Evolutionary conservation across 2,888 invertebrate genomes (phyloP).

Genomic region (Volucella zonaria): DNA sequence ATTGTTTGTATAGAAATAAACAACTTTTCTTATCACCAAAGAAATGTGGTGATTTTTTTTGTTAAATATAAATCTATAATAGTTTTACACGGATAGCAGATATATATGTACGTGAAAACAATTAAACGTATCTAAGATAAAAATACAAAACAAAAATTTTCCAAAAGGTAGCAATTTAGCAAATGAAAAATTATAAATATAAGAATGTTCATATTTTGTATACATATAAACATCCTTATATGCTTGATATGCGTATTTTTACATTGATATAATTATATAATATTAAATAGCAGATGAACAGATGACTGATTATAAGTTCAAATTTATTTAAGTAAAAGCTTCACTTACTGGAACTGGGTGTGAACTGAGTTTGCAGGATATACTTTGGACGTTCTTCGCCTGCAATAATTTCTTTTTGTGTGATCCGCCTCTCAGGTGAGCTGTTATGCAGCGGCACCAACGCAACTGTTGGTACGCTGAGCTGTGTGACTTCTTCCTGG

Average conservation of each 20-base stretch:
- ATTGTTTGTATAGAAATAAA: too few relatives aligned
- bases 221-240: too few relatives aligned
- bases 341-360: conserved; percentile 78
- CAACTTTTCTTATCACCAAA: too few relatives aligned
- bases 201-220: too few relatives aligned
- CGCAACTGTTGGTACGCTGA: conserved; percentile 82
- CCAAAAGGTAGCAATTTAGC: conserved; percentile 3
- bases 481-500: conserved; percentile 79
- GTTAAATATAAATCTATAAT: too few relatives aligned
- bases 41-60: too few relatives aligned
- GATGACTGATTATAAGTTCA: not conserved
- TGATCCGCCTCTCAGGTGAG: conserved; percentile 83
- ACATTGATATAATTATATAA: not conserved
- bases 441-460: conserved; percentile 81
- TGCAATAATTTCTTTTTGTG: conserved; percentile 86
- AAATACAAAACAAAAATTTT: not conserved
- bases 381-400: conserved; percentile 86
- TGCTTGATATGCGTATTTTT: too few relatives aligned
- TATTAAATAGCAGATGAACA: conserved; percentile 28
- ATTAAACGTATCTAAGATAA: not conserved
- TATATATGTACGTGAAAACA: too few relatives aligned
- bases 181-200: too few relatives aligned
- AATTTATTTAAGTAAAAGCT: not conserved
- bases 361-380: conserved; percentile 81
- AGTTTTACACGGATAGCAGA: too few relatives aligned